phyloP scores from a whole-genome alignment of 1,140 invertebrate species.

The Lineus longissimus region DNA sequence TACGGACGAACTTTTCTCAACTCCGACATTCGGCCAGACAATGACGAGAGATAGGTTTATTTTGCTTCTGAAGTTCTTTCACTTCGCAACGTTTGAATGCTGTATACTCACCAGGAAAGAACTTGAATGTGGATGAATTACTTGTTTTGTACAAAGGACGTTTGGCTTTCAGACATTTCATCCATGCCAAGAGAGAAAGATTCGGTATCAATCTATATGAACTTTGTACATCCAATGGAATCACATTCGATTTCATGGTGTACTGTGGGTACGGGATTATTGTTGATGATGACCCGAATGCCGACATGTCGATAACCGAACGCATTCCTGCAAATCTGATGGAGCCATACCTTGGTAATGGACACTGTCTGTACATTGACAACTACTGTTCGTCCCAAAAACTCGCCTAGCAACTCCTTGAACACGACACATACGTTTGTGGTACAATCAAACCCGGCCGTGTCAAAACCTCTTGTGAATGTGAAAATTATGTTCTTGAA shows the following conservation, averaged over 20 bases:
- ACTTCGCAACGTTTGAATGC: not conserved
- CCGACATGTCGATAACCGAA: not conserved
- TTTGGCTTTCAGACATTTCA: not conserved
- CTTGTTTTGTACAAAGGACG: not conserved
- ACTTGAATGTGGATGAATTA: not conserved
- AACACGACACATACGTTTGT: too few species aligned
- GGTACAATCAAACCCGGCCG: too few species aligned
- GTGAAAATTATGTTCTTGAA: not conserved
- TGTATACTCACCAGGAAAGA: not conserved
- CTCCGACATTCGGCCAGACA: not conserved
- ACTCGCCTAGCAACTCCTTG: too few species aligned
- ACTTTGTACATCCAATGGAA: not conserved
- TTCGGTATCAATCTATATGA: slow-evolving; percentile 2
- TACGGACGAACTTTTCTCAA: not conserved
- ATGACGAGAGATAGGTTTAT: not conserved
- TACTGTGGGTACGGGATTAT: not conserved
- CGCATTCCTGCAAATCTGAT: not conserved
- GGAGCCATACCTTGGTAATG: not conserved
- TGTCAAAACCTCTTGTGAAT: too few species aligned
- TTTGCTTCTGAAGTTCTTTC: not conserved
- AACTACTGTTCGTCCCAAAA: not conserved
- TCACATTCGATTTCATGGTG: slow-evolving; percentile 1
- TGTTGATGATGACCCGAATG: not conserved
- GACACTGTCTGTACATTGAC: not conserved
- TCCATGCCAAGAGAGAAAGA: not conserved